phyloP scores from a whole-genome alignment of 37 sponge, comb jelly and placozoan species.

The Dysidea cf. avara region DNA sequence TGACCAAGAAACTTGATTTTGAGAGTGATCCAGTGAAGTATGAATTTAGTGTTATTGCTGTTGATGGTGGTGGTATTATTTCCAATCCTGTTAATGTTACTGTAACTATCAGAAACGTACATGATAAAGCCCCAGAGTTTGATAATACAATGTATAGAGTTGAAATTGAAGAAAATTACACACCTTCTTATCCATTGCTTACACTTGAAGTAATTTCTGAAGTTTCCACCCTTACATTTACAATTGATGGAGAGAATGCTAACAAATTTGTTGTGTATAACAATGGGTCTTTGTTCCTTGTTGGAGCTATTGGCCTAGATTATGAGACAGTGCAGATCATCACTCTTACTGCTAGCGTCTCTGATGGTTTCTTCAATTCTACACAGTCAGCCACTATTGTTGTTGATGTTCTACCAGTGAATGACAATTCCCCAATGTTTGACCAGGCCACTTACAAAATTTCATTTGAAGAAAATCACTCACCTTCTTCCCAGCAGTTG shows the following conservation, averaged over 20 bases:
- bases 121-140: conserved; percentile 38
- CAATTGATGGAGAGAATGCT: not conserved
- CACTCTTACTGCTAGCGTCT: conserved; percentile 13
- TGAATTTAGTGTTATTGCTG: conserved; percentile 41
- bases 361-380: conserved; percentile 43
- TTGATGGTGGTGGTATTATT: conserved; percentile 55
- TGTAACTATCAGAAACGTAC: conserved; percentile 26
- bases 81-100: conserved; percentile 26
- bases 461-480: conserved; percentile 35
- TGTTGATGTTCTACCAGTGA: conserved; percentile 32
- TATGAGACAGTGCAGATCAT: conserved; percentile 34
- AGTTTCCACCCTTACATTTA: not conserved
- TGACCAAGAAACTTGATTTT: conserved; percentile 47
- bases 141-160: not conserved
- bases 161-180: conserved; percentile 43
- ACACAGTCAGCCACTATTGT: conserved; percentile 18
- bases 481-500: conserved; percentile 8
- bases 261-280: conserved; percentile 4
- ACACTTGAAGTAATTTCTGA: conserved; percentile 27
- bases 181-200: conserved; percentile 31
- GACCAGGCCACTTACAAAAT: not conserved
- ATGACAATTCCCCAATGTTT: conserved; percentile 55
- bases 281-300: conserved; percentile 13
- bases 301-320: conserved; percentile 20
- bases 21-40: conserved; percentile 25